Base-by-base conservation (phyloP, 2,113 vertebrate species). In the Mus musculus region DNA sequence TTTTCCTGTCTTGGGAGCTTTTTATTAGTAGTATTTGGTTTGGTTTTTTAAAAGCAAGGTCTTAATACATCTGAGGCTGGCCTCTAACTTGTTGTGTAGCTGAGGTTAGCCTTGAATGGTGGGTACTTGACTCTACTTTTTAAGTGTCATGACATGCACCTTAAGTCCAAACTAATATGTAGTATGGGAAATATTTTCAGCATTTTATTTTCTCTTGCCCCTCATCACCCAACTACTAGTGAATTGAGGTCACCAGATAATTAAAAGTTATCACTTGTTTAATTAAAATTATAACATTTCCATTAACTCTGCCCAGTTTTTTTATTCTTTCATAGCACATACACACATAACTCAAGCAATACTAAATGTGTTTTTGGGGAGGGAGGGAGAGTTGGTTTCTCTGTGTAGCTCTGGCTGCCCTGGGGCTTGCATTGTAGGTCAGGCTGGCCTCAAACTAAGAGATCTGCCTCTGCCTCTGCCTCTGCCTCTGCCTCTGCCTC, bases 241-340 rank as follows among this genome's bases (percentile, higher is more conserved):
- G 24, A 42, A 54, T 86, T 72, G 46, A 0, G 17, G n/a, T 76
- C 93, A 86, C 76, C 73, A 61, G 61, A 54, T 88, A 76, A 82
- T 73, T 61, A 63, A 65, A 65, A 89, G 52, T 20, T 63, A 28
- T 91, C 80, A 33, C 49, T 88, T 89, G 39, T 89, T 96, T 88
- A 63, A 82, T 73, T 61, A 63, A 65, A 93, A n/a, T 20, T 56
- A 28, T 90, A 75, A n/a, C 42, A 46, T 89, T 96, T 69, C 84
- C 36, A 94, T 69, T n/a, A 75, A 92, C 63, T 42, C 54, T 71
- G 39, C 75, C 54, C 20, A 26, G 3, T 24, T 94, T 86, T 88
- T 61, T 76, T 89, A 2, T 93, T 72, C 63, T 89, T 85, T 88
- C 24, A 67, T 52, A 3, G 28, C 82, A 77, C 46, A 52, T 28